These are phyloP conservation scores for Akabosia matsudoensis DNA, from an alignment of 1,140 invertebrate species.

Conservation along the genomic window DNA sequence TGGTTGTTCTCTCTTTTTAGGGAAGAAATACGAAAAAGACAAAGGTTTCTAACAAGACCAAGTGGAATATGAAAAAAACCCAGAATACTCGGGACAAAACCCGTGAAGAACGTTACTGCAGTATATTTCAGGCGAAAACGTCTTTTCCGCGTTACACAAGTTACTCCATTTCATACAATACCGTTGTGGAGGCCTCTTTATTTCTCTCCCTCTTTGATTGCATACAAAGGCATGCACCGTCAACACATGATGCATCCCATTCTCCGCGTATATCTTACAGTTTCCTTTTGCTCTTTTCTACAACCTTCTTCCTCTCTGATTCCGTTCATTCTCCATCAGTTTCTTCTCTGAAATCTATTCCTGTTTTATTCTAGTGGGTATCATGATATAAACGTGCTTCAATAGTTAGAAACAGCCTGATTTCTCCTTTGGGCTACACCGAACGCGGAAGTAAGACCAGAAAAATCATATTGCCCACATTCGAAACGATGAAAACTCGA, in stretches of 20 bases:
- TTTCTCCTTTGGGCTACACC: slow-evolving; percentile 3
- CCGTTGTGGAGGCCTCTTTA: slow-evolving; percentile 11
- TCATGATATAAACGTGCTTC: slow-evolving; percentile 9
- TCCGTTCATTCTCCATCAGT: not conserved
- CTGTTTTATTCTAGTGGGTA: not conserved
- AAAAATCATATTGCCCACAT: not conserved
- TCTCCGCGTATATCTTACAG: not conserved
- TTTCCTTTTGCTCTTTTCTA: not conserved
- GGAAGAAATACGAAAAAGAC: slow-evolving; percentile 18
- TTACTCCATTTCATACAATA: not conserved
- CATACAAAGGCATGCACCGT: not conserved
- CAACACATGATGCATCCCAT: not conserved
- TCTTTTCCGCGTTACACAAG: not conserved
- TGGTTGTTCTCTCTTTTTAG: slow-evolving; percentile 22
- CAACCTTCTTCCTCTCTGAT: too few relatives aligned
- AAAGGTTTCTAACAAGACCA: slow-evolving; percentile 17
- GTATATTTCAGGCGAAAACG: not conserved
- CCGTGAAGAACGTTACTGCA: not conserved
- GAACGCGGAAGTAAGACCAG: not conserved
- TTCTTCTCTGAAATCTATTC: not conserved
- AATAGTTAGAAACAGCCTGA: not conserved
- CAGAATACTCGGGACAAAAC: not conserved
- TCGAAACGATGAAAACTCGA: not conserved
- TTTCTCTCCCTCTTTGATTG: not conserved
- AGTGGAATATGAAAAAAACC: not conserved